These are phyloP conservation scores for Tetraneura akinire DNA, from an alignment of 1,140 invertebrate species.

Conservation along the genomic window DNA sequence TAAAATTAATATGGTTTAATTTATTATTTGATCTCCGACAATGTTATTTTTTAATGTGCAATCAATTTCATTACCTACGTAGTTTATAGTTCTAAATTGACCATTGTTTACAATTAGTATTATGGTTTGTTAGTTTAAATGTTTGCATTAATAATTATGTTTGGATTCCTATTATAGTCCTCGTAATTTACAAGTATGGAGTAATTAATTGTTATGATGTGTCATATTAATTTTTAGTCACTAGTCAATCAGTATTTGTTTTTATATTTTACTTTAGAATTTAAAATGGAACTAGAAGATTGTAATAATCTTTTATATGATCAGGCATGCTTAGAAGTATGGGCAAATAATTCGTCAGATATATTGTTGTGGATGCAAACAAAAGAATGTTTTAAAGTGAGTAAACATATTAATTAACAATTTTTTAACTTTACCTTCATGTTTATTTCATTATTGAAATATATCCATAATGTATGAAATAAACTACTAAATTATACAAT, in stretches of 20 bases:
- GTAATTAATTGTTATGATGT: background rate
- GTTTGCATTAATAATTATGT: background rate
- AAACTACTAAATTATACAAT: background rate
- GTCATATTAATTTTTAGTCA: background rate
- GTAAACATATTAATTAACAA: background rate
- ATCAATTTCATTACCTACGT: no score
- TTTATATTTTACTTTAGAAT: background rate
- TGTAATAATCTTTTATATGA: constrained; percentile 30
- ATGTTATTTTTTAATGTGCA: no score
- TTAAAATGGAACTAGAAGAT: constrained; percentile 9
- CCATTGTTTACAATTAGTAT: background rate
- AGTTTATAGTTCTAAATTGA: background rate
- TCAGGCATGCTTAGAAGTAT: constrained; percentile 34
- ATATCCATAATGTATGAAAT: background rate
- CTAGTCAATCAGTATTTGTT: background rate
- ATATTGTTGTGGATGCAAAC: constrained; percentile 40
- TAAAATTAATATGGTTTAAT: no score
- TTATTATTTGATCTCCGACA: no score
- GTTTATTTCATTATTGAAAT: background rate
- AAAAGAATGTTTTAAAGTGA: constrained; percentile 51
- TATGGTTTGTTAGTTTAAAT: background rate
- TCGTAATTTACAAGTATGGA: background rate
- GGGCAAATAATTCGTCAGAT: constrained; percentile 3
- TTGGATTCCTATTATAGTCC: background rate
- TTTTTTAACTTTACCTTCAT: background rate